Base-by-base conservation (phyloP, 2,888 invertebrate species). In the Phanerotoma sp. region DNA sequence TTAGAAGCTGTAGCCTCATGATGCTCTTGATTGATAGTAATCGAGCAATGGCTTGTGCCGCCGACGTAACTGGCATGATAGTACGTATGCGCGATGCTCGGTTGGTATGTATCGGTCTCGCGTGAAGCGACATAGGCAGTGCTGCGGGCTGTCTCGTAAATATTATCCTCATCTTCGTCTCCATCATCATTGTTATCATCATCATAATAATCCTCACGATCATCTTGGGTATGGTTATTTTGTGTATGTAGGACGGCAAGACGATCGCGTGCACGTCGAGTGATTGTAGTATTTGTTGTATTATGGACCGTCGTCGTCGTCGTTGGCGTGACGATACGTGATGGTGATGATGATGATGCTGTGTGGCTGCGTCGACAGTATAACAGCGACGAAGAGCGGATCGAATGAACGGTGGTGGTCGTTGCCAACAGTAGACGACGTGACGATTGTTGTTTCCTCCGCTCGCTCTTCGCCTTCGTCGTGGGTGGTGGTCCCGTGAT, bases 401-500 rank as follows among this genome's bases (percentile, higher is more conserved):
- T 41, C 15, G 32, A 33, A 7, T 47, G 47, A 33, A 37, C 47
- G 32, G 46, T 50, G 22, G 11, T 42, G 16, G 51, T 28, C 35
- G 20, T 30, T 5, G 15, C 20, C 15, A 32, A 37, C 30, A 3
- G n/a, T n/a, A n/a, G 42, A 37, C 30, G 5, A 25, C 25, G 25
- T 16, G 33, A 22, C 35, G 48, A 35, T n/a, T 47, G 22, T 16
- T 40, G n/a, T n/a, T n/a, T n/a, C n/a, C n/a, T 52, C 30, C 25
- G 35, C 18, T 30, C 18, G 49, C 50, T 58, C 47, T 46, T 50
- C 51, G 53, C 46, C 18, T 56, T 54, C 62, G 57, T 58, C 54
- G 68, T 61, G 56, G 66, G 59, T 63, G 68, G 61, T 71, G 69
- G 66, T 71, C 66, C 68, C 67, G 72, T 64, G 66, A 67, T 57